Evolutionary conservation across 2,888 invertebrate species (phyloP), one percentile per base, ranked within the genome.

Genomic region (Cephus nigrinus): DNA sequence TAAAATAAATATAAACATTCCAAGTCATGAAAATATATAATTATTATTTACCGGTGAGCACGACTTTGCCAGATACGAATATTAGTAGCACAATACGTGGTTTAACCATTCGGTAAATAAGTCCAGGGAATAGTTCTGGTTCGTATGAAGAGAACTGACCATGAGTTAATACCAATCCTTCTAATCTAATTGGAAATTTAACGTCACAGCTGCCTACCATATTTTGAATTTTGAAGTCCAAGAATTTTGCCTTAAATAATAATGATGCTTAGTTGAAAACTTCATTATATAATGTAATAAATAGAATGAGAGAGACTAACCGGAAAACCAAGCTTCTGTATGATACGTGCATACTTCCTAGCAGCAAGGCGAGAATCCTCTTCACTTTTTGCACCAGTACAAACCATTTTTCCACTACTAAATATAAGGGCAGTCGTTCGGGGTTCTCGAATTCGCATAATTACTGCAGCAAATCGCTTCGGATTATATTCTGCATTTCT

Each of bases 401-500:
- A 97, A 9, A 97, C 97, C 96, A 97, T 97, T 92, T 97, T 97
- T 1, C 97, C 96, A 12, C 96, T 96, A 83, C 95, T 96, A 88
- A 97, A 97, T 80, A 97, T 97, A 9, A 97, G 92, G 30, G 96
- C 96, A 1, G 96, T 97, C 1, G 96, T 99, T 97, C 99, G 87
- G 94, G 94, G 92, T 95, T 97, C 90, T 89, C 99, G 94, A 84
- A 96, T 95, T 87, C 95, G 92, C 99, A 99, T 99, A 78, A 99
- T 99, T 4, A 99, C 99, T 69, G 99, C 99, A 75, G 99, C 98
- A 93, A 99, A 99, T 88, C 99, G 96, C 92, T 99, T 99, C 12
- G 99, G 99, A 92, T 99, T 99, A 90, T 99, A 99, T 92, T 99
- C 99, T 2, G 99, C 99, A 93, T 99, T 99, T 91, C 99, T 95